These are phyloP conservation scores for Erinaceus europaeus DNA, from an alignment of 2,113 vertebrate species.

Conservation along the genomic window DNA sequence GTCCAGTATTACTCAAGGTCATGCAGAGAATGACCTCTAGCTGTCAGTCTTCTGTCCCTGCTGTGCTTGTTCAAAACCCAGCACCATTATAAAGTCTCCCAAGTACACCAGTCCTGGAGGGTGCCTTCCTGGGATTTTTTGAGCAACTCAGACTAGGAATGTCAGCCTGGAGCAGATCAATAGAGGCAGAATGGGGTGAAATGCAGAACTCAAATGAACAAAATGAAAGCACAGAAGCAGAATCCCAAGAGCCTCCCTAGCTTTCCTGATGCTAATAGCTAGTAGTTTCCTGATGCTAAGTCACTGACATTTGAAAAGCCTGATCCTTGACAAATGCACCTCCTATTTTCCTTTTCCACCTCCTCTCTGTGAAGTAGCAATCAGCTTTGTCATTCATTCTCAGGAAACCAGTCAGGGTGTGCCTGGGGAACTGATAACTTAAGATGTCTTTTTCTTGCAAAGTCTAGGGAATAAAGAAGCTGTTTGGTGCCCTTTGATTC, in stretches of 20 bases:
- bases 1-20: background rate
- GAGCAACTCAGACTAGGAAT: background rate
- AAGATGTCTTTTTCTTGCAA: conserved; percentile 20
- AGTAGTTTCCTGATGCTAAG: conserved; percentile 1
- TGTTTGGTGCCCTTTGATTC: background rate
- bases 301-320: conserved; percentile 44
- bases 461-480: conserved; percentile 13
- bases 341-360: conserved; percentile 14
- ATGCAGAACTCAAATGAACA: background rate
- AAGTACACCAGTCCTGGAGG: background rate
- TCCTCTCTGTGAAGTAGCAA: conserved; percentile 47
- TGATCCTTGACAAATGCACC: background rate
- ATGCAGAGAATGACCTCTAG: background rate
- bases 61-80: background rate
- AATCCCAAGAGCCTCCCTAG: background rate
- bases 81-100: background rate
- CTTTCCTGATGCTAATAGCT: conserved; percentile 24
- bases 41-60: background rate
- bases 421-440: conserved; percentile 12
- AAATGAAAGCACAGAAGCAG: conserved; percentile 34
- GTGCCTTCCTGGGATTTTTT: background rate
- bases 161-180: conserved; percentile 1
- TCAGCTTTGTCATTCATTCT: conserved; percentile 47
- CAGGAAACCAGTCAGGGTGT: conserved; percentile 20
- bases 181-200: background rate